Percentiles rank a stretch among this genome's conserved stretches.
These are phyloP conservation scores for Hedychridium roseum DNA, from an alignment of 2,888 invertebrate species.

Conservation along the genomic window DNA sequence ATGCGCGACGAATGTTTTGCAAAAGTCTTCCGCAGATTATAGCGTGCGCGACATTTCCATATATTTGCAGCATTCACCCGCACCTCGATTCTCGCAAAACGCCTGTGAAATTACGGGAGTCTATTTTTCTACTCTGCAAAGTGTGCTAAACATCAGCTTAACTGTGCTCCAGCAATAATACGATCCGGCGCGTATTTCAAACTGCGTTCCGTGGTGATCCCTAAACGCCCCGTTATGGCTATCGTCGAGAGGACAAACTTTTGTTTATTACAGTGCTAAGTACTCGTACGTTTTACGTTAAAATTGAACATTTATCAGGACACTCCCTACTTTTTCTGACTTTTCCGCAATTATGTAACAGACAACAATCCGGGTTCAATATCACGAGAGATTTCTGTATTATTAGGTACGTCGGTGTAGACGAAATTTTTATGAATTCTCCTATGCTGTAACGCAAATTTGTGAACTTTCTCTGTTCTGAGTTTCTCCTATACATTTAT, in stretches of 20 bases:
- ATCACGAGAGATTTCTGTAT: no score
- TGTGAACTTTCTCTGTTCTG: not conserved
- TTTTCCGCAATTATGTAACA: slow-evolving; percentile 35
- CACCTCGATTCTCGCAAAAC: not conserved
- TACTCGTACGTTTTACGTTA: not conserved
- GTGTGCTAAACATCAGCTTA: slow-evolving; percentile 22
- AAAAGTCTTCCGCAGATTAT: slow-evolving; percentile 25
- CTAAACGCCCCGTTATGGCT: slow-evolving; percentile 32
- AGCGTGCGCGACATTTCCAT: not conserved
- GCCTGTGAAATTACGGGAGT: not conserved
- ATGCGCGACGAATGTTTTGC: slow-evolving; percentile 37
- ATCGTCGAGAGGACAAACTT: slow-evolving; percentile 4
- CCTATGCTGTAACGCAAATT: no score
- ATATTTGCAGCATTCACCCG: no score
- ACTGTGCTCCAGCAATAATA: slow-evolving; percentile 22
- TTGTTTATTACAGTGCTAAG: not conserved
- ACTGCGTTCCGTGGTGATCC: slow-evolving; percentile 22
- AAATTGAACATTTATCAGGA: no score
- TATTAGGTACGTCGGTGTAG: no score
- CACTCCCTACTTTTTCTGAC: no score
- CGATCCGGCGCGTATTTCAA: slow-evolving; percentile 41
- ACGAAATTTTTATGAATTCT: no score
- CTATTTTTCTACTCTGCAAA: slow-evolving; percentile 15
- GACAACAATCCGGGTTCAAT: slow-evolving; percentile 17
- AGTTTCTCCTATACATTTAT: not conserved